Evolutionary conservation across 1,140 invertebrate species (phyloP), one percentile per base, ranked within the genome.

Genomic region (Caenorhabditis brenneri): DNA sequence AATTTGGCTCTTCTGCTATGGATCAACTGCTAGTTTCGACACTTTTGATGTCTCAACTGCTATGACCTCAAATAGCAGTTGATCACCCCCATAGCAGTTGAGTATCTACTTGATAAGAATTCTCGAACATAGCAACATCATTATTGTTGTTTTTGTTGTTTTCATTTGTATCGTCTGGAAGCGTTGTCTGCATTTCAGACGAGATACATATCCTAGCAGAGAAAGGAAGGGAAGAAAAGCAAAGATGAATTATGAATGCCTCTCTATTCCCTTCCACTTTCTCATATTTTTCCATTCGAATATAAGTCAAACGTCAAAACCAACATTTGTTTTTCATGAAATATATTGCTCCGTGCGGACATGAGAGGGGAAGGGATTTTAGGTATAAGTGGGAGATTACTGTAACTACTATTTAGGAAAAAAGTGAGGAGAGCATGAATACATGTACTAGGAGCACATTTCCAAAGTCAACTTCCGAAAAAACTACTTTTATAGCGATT

Each of bases 401-500:
- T 27, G 24, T 27, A 27, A 24, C 53, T 27, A 51, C 16, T 33
- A 16, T 33, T 15, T 79, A n/a, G n/a, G n/a, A 22, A 15, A 36
- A 51, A 33, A 51, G 19, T 5, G 2, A 16, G 22, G 29, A 3
- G 12, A 79, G 49, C 2, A 22, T 69, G 39, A 42, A 69, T 27
- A 24, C 7, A 9, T 42, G 16, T 24, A 2, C 29, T 16, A 29
- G 19, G 16, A 42, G 22, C n/a, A n/a, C n/a, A 69, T 19, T 55
- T 27, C 39, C 22, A 78, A 78, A 39, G 16, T 22, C 9, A 42
- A 78, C 29, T 42, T 29, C 19, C 24, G 33, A 49, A 49, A 42
- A 33, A 16, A 36, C 55, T 58, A 22, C 1, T 16, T 65, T 92
- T 92, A 53, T 91, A 96, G 97, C 96, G 49, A 96, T 98, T 85